phyloP scores from a whole-genome alignment of 2,113 vertebrate genomes.

The Otus sunia region DNA sequence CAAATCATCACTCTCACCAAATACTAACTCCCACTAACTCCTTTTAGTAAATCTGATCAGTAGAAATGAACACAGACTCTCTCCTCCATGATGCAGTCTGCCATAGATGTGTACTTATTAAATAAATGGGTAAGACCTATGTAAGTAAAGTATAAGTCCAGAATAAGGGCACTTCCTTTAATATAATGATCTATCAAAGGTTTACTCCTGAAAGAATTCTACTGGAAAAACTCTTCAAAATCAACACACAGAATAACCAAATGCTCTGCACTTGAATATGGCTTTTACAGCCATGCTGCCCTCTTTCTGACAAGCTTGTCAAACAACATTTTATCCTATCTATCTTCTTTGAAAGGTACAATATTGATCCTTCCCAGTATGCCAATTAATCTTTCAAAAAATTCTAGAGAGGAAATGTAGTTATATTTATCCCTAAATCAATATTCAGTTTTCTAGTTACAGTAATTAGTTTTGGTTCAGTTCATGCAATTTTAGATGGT shows the following conservation, averaged over 20 bases:
- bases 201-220: neutral
- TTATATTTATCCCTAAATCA: conserved; percentile 33
- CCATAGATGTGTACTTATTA: neutral
- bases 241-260: neutral
- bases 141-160: neutral
- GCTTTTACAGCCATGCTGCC: neutral
- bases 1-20: neutral
- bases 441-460: conserved; percentile 12
- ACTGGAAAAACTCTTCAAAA: neutral
- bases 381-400: neutral
- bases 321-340: neutral
- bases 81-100: neutral
- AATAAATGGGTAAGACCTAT: neutral
- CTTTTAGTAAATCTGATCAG: neutral
- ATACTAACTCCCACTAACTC: neutral
- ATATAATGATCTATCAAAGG: neutral
- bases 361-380: neutral
- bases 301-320: neutral
- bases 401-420: neutral
- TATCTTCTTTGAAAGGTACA: neutral
- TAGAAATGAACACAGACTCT: neutral
- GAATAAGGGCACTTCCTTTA: neutral
- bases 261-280: neutral
- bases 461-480: neutral
- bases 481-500: neutral